Conservation (phyloP, 2,888 invertebrate genomes). For the Heteropelma amictum region DNA sequence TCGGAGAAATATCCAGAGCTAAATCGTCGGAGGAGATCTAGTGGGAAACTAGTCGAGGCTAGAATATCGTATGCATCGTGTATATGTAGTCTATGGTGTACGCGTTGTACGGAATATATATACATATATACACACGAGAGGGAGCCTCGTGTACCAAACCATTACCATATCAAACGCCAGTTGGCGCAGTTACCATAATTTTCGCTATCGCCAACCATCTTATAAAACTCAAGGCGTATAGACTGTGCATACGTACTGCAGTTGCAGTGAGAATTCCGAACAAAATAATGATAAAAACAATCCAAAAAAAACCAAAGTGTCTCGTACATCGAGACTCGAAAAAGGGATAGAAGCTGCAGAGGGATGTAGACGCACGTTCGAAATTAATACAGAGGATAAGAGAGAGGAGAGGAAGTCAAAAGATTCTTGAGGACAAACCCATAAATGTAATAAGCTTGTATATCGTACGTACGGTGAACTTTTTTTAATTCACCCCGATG, state of each 20-base stretch:
- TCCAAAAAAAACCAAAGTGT: slow-evolving; percentile 18
- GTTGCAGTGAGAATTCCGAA: slow-evolving; percentile 9
- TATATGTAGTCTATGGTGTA: not conserved
- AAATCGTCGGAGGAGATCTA: slow-evolving; percentile 41
- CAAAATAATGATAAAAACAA: not conserved
- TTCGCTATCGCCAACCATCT: slow-evolving; percentile 59
- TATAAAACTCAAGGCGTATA: slow-evolving; percentile 51
- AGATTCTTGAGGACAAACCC: too few relatives aligned
- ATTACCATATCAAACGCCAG: slow-evolving; percentile 61
- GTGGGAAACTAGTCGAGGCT: slow-evolving; percentile 41
- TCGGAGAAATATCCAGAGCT: slow-evolving; percentile 22
- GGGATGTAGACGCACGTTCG: slow-evolving; percentile 24
- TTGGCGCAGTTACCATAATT: slow-evolving; percentile 59
- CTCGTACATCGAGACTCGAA: not conserved
- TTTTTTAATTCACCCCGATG: too few relatives aligned
- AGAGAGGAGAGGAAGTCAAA: not conserved
- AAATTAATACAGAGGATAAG: not conserved
- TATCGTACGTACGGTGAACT: too few relatives aligned
- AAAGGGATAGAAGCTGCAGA: slow-evolving; percentile 22
- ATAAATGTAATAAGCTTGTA: too few relatives aligned
- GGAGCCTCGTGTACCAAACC: slow-evolving; percentile 46
- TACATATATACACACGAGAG: not conserved
- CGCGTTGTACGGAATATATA: too few relatives aligned
- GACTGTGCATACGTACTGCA: slow-evolving; percentile 16
- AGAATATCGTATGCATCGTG: slow-evolving; percentile 25